phyloP scores from a whole-genome alignment of 2,888 invertebrate genomes.

The Blastobasis lacticolella region DNA sequence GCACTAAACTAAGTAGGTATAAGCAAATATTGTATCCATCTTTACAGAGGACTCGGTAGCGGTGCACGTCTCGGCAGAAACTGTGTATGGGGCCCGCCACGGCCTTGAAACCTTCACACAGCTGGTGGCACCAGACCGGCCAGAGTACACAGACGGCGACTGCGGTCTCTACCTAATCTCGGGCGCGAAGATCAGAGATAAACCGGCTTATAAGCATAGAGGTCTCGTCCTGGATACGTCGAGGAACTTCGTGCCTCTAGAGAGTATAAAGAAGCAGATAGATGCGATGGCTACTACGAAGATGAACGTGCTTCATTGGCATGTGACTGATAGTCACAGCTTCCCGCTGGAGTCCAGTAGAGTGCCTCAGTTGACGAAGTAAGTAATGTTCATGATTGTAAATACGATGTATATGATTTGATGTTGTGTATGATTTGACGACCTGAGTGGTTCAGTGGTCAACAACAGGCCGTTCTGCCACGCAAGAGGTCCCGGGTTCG shows the following conservation, averaged over 20 bases:
- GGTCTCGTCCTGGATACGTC: slow-evolving; percentile 92
- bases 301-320: slow-evolving; percentile 95
- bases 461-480: no score
- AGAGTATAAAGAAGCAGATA: slow-evolving; percentile 79
- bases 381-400: slow-evolving; percentile 24
- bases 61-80: slow-evolving; percentile 73
- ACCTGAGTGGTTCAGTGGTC: no score
- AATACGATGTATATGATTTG: no score
- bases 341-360: slow-evolving; percentile 88
- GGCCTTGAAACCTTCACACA: slow-evolving; percentile 85
- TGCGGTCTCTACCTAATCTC: slow-evolving; percentile 76
- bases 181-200: slow-evolving; percentile 80
- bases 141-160: slow-evolving; percentile 29
- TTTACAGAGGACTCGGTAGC: slow-evolving; percentile 50
- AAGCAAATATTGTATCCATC: no score
- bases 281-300: slow-evolving; percentile 92
- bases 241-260: slow-evolving; percentile 87
- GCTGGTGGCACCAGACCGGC: slow-evolving; percentile 61
- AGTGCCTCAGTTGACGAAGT: slow-evolving; percentile 83
- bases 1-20: no score
- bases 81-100: slow-evolving; percentile 83
- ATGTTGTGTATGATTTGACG: no score
- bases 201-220: slow-evolving; percentile 87
- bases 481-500: no score
- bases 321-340: slow-evolving; percentile 91